Evolutionary conservation across 2,888 invertebrate genomes (phyloP).

Genomic region (Aphodius granarius): DNA sequence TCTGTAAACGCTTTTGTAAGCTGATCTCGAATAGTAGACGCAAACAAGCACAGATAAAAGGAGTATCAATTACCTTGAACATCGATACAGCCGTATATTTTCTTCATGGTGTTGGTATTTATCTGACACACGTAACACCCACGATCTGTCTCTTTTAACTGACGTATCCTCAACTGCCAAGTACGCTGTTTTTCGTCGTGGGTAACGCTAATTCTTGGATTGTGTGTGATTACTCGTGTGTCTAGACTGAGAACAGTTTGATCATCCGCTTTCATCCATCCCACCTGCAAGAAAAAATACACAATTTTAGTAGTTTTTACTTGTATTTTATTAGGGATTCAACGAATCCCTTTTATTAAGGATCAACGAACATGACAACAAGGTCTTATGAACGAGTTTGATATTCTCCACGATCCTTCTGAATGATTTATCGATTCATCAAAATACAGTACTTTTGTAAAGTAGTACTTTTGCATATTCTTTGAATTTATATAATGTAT

Average conservation of each 20-base stretch:
- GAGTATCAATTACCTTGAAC: constrained; percentile 51
- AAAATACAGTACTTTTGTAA: too few species aligned
- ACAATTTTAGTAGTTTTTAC: too few species aligned
- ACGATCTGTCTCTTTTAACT: constrained; percentile 71
- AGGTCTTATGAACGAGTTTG: too few species aligned
- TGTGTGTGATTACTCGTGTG: constrained; percentile 74
- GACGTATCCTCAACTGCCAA: constrained; percentile 74
- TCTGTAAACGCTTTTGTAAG: too few species aligned
- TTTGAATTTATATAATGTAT: too few species aligned
- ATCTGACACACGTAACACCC: constrained; percentile 84
- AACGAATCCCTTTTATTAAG: too few species aligned
- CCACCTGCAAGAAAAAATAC: constrained; percentile 59
- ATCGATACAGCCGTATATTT: constrained; percentile 75
- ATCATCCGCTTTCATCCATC: constrained; percentile 76
- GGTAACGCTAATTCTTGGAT: constrained; percentile 69
- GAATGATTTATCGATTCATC: too few species aligned
- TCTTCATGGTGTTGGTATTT: constrained; percentile 76
- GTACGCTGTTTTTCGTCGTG: constrained; percentile 72
- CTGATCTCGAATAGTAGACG: too few species aligned
- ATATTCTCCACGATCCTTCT: too few species aligned
- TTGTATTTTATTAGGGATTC: too few species aligned
- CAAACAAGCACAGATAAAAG: not conserved
- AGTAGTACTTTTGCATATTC: too few species aligned
- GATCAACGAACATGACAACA: too few species aligned
- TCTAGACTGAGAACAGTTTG: constrained; percentile 75